Conservation (phyloP, 2,888 invertebrate species). For the Drosophila phalerata region DNA sequence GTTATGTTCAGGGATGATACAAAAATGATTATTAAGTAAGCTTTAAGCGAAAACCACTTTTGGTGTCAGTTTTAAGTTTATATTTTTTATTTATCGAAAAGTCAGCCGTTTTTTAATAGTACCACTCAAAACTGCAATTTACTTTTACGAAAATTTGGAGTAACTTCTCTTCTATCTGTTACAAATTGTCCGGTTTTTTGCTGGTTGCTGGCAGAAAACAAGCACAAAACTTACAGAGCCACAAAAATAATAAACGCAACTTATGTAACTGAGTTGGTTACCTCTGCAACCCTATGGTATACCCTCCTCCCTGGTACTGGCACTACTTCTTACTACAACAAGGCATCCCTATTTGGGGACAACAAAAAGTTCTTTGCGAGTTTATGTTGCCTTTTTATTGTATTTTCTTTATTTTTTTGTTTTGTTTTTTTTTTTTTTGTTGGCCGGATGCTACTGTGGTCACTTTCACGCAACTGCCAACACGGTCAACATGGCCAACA, state of each 20-base stretch:
- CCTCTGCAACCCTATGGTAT: constrained; percentile 4
- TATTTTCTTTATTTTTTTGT: background rate
- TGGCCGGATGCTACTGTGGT: constrained; percentile 74
- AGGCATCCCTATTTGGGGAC: constrained; percentile 34
- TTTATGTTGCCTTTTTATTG: constrained; percentile 54
- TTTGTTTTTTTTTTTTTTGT: constrained; percentile 33
- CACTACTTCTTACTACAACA: constrained; percentile 21
- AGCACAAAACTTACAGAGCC: constrained; percentile 68
- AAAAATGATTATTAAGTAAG: too few species aligned
- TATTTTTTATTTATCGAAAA: too few species aligned
- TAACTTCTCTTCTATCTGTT: constrained; percentile 9
- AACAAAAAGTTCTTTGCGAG: constrained; percentile 73
- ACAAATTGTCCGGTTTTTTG: constrained; percentile 7
- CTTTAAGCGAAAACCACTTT: too few species aligned
- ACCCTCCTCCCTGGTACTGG: background rate
- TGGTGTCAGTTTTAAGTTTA: too few species aligned
- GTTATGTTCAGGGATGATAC: too few species aligned
- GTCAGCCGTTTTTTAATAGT: background rate
- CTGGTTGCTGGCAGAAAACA: constrained; percentile 59
- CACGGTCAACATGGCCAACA: constrained; percentile 30
- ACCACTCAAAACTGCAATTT: background rate
- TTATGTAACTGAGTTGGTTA: constrained; percentile 68
- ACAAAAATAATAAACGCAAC: constrained; percentile 77
- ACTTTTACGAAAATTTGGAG: background rate
- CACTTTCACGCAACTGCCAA: constrained; percentile 78